Conservation (phyloP, 2,888 invertebrate genomes). For the Epiblema foenella region DNA sequence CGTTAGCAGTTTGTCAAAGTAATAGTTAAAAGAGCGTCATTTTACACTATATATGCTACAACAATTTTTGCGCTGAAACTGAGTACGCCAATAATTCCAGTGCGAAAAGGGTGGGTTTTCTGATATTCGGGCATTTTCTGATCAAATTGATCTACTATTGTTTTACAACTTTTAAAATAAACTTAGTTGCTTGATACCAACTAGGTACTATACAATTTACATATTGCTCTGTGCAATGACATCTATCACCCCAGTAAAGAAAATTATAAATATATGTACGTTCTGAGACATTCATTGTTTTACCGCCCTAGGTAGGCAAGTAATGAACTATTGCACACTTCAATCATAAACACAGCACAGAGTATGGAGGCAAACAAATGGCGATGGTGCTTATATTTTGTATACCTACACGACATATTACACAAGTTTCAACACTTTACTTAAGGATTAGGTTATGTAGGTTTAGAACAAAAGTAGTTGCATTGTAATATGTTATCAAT, state of each 20-base stretch:
- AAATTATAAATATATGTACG: no score
- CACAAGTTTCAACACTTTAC: background rate
- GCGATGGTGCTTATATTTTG: background rate
- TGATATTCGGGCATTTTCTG: no score
- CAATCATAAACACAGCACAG: background rate
- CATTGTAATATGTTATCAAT: background rate
- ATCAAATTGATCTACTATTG: background rate
- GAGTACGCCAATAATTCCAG: no score
- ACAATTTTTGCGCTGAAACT: no score
- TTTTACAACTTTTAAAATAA: background rate
- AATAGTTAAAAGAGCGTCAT: no score
- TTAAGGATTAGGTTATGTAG: background rate
- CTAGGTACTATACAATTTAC: background rate
- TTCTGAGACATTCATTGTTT: no score
- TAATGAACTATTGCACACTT: no score
- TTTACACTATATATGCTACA: no score
- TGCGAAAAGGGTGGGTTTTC: background rate
- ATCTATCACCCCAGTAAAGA: background rate
- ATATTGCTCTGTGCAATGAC: background rate
- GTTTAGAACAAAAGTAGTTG: background rate
- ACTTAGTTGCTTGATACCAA: background rate
- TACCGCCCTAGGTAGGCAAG: no score
- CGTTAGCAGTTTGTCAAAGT: no score
- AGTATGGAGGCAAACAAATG: background rate
- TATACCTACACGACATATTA: background rate